Evolutionary conservation across 2,797 vertebrate species (phyloP).

Genomic region (Acanthurus tractus): DNA sequence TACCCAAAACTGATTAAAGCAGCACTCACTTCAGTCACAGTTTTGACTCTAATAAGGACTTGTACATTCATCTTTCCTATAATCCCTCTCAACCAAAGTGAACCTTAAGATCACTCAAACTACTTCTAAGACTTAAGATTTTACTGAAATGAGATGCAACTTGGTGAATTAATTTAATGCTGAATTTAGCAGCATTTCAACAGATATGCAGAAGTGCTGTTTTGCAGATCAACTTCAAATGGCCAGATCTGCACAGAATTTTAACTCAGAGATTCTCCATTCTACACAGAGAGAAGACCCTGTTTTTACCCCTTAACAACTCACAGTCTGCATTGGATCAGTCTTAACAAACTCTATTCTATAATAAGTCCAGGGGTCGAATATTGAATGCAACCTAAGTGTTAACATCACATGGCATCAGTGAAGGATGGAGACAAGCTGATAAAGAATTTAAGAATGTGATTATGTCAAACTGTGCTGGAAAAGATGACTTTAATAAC

Average conservation of each 20-base stretch:
- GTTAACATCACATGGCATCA: conserved; percentile 5
- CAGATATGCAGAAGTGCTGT: background rate
- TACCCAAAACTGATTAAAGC: conserved; percentile 11
- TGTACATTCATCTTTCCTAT: conserved; percentile 17
- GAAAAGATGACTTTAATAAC: background rate
- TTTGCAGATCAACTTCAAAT: background rate
- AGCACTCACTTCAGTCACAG: conserved; percentile 20
- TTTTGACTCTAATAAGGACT: conserved; percentile 17
- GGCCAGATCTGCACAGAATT: background rate
- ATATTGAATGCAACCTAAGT: background rate
- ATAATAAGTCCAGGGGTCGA: background rate
- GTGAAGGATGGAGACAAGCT: background rate
- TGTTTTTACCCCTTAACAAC: background rate
- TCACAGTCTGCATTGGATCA: background rate
- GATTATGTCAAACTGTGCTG: background rate
- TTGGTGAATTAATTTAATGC: conserved; percentile 4
- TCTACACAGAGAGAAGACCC: background rate
- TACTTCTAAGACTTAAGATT: conserved; percentile 1
- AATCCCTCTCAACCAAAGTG: conserved; percentile 29
- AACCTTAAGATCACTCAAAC: conserved; percentile 15
- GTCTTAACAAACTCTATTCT: background rate
- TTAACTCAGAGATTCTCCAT: background rate
- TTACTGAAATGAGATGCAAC: conserved; percentile 1
- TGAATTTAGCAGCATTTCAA: conserved; percentile 4
- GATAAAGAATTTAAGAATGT: background rate